These are phyloP conservation scores for Crax fasciolata DNA, from an alignment of 2,797 vertebrate genomes.

Conservation along the genomic window DNA sequence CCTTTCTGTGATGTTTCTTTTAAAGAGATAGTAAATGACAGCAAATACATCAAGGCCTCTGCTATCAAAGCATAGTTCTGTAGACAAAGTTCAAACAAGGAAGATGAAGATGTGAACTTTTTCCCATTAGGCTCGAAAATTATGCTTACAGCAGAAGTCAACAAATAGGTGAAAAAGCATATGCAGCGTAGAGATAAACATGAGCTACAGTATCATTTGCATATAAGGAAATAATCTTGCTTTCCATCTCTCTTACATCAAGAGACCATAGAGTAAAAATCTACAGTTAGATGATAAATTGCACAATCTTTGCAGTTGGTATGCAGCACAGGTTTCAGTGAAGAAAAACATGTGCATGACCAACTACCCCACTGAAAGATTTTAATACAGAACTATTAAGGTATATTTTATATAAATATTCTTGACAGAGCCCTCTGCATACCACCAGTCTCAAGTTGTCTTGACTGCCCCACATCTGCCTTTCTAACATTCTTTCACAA, in stretches of 20 bases:
- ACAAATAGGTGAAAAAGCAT: neutral
- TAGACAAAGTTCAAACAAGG: neutral
- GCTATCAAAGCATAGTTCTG: neutral
- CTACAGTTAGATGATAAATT: neutral
- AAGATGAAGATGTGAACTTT: neutral
- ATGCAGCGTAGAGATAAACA: neutral
- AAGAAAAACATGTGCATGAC: rapidly evolving
- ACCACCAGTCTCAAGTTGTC: neutral
- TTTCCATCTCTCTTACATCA: neutral
- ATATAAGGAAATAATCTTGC: neutral
- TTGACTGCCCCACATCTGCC: neutral
- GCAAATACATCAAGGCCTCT: neutral
- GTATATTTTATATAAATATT: neutral
- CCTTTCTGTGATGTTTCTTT: neutral
- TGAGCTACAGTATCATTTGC: neutral
- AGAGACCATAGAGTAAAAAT: neutral
- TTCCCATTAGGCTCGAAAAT: neutral
- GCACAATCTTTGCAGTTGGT: neutral
- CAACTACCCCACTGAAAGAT: neutral
- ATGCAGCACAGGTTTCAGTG: neutral
- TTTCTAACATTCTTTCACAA: neutral
- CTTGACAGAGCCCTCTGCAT: neutral
- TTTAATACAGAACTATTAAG: neutral
- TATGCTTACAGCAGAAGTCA: neutral
- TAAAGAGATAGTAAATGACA: neutral